Base-by-base conservation (phyloP, 2,888 invertebrate genomes). In the Trachelus stipa region DNA sequence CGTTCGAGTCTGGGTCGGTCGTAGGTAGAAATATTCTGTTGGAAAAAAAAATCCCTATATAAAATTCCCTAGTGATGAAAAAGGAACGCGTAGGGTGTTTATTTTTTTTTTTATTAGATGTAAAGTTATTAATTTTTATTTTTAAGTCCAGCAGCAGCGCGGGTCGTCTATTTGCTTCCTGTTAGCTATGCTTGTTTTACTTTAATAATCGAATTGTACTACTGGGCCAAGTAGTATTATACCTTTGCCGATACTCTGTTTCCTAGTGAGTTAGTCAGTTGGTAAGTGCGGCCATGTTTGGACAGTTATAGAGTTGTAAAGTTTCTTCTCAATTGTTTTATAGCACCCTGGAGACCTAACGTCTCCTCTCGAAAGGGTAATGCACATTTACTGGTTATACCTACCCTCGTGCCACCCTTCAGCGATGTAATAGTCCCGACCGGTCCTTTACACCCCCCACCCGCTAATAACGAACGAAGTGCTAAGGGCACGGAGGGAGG, bases 321-420 rank as follows among this genome's bases (percentile, higher is more conserved):
- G 85, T 85, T 86, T 84, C 82, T 82, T 74, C 78, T 74, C 79
- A 85, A 86, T 86, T 86, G 84, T 87, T 86, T 86, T 86, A 87
- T 78, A 83, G 82, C 77, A 81, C 85, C 84, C 84, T 34, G 73
- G 73, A 79, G 83, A 81, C 81, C 82, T 82, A 33, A 31, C 12
- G 71, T 71, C 71, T 71, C 71, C 71, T 71, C 71, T 30, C 71
- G 31, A 71, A 71, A 71, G 71, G 71, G 30, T 71, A 71, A 71
- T 71, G 71, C 71, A 33, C 71, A 71, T 71, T 71, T 71, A 33
- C 31, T 34, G 71, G 71, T 15, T 71, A 31, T 34, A 71, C 71
- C 33, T 31, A 33, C 71, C 71, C 71, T 71, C 33, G 31, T 31
- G 31, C 71, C 71, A 4, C 71, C 33, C 71, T 56, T 56, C 40